phyloP scores from a whole-genome alignment of 2,113 vertebrate species.

The Lagopus leucura region DNA sequence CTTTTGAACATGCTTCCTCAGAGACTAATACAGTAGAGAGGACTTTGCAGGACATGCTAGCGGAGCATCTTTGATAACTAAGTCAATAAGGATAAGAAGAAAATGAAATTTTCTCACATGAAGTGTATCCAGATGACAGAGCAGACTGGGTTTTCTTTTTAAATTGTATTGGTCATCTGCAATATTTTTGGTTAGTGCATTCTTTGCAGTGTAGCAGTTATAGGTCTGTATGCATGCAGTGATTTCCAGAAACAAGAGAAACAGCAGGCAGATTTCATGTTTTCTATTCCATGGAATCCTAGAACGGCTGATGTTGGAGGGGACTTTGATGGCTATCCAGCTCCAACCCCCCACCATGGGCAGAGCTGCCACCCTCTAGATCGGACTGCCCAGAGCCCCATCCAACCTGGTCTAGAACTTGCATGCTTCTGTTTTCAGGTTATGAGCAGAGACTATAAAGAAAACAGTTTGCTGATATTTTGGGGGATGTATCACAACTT shows the following conservation, averaged over 20 bases:
- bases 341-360: too few species aligned
- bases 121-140: neutral
- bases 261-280: neutral
- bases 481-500: neutral
- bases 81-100: neutral
- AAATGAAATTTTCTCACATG: neutral
- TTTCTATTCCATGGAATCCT: neutral
- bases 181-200: neutral
- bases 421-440: neutral
- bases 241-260: slow-evolving; percentile 5
- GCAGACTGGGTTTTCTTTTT: neutral
- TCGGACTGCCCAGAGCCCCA: too few species aligned
- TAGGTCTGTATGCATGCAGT: neutral
- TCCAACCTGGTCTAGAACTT: neutral
- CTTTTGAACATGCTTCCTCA: neutral
- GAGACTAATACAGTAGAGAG: neutral
- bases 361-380: too few species aligned
- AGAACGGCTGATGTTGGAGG: too few species aligned
- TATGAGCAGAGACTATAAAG: neutral
- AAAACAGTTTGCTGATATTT: neutral
- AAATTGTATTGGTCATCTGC: neutral
- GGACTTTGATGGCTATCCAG: too few species aligned
- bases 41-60: neutral
- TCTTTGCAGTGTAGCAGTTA: neutral
- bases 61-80: neutral